Conservation (phyloP, 2,113 vertebrate genomes). For the Chaetodon auriga region DNA sequence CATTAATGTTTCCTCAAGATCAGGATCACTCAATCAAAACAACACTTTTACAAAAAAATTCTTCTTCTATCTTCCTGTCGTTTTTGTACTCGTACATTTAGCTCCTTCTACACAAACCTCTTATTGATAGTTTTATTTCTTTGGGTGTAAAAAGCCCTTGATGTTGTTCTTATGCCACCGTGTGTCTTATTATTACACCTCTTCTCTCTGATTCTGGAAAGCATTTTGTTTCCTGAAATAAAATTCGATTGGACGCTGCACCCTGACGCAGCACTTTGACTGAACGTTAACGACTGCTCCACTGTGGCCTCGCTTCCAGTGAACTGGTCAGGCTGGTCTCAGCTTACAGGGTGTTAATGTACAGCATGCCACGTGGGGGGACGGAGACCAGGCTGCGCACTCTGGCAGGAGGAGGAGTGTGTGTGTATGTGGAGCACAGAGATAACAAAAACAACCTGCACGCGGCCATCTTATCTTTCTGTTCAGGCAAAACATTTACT, state of each 20-base stretch:
- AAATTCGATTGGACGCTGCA: neutral
- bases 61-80: neutral
- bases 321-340: constrained; percentile 28
- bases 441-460: constrained; percentile 60
- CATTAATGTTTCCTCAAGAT: no score
- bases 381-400: constrained; percentile 9
- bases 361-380: rapidly evolving
- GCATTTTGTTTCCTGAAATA: neutral
- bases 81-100: neutral
- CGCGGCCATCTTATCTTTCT: constrained; percentile 49
- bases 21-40: no score
- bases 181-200: neutral
- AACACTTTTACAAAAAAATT: no score
- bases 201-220: neutral
- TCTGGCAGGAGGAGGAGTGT: neutral
- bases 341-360: constrained; percentile 11
- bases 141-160: neutral
- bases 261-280: neutral
- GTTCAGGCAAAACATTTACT: constrained; percentile 20
- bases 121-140: neutral
- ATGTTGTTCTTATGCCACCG: neutral
- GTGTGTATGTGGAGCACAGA: neutral
- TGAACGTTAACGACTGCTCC: neutral
- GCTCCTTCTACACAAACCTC: neutral
- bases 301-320: neutral